A percentile compares a stretch with the other conserved stretches of the same genome.
Conservation (phyloP, 2,113 vertebrate genomes). For the Chloebia gouldiae region DNA sequence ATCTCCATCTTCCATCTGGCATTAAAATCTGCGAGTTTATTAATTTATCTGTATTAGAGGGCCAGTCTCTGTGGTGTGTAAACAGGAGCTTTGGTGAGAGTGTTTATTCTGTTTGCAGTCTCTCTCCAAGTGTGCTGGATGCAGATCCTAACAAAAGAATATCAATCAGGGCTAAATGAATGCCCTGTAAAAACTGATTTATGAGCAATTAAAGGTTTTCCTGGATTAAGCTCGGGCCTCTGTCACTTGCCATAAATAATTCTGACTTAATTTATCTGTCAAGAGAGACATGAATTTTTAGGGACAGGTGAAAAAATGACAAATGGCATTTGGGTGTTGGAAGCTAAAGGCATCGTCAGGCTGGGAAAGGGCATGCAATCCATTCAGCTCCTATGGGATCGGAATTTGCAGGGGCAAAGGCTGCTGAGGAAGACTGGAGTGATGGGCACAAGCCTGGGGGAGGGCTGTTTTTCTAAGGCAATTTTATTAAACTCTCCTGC, state of each 20-base stretch:
- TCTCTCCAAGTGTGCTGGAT: background rate
- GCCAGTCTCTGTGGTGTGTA: background rate
- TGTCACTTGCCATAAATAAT: background rate
- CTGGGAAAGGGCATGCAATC: background rate
- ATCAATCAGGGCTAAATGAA: background rate
- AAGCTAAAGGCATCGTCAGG: background rate
- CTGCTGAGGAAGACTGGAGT: background rate
- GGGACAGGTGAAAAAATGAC: background rate
- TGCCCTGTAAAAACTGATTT: slow-evolving; percentile 9
- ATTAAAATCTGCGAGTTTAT: background rate
- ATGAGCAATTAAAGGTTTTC: slow-evolving; percentile 2
- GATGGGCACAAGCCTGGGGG: background rate
- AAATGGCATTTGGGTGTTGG: background rate
- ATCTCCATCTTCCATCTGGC: background rate
- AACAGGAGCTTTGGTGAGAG: background rate
- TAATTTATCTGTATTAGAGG: background rate
- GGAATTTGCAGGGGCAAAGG: background rate
- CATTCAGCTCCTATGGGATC: background rate
- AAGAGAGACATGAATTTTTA: background rate
- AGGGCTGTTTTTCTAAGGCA: background rate
- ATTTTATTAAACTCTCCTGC: background rate
- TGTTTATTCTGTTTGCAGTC: background rate
- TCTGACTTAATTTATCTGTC: background rate
- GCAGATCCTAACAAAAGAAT: slow-evolving; percentile 23
- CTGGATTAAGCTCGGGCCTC: background rate